These are phyloP conservation scores for Panthera uncia DNA, from an alignment of 2,113 vertebrate genomes.

Conservation along the genomic window DNA sequence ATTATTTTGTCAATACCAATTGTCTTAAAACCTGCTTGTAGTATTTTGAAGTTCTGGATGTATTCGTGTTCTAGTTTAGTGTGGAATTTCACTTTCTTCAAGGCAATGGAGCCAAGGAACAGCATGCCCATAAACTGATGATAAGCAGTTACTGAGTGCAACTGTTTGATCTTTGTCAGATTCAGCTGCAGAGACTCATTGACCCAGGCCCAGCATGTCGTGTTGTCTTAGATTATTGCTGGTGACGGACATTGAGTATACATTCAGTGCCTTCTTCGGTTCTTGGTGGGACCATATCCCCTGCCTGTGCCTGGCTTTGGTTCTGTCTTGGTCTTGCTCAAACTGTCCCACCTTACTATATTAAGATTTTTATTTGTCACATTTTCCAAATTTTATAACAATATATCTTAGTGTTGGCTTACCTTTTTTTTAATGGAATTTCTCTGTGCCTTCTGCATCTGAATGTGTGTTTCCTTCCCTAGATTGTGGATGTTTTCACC, in stretches of 20 bases:
- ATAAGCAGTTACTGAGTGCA: slow-evolving; percentile 91
- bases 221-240: slow-evolving; percentile 82
- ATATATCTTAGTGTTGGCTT: too few relatives aligned
- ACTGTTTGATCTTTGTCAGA: slow-evolving; percentile 88
- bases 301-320: neutral
- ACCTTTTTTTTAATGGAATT: too few relatives aligned
- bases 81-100: too few relatives aligned
- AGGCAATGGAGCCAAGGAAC: neutral
- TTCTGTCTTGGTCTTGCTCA: neutral
- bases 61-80: too few relatives aligned
- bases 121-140: slow-evolving; percentile 97
- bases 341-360: neutral
- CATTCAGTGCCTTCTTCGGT: slow-evolving; percentile 86
- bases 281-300: neutral
- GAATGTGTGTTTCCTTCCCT: too few relatives aligned
- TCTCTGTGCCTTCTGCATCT: too few relatives aligned
- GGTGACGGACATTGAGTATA: slow-evolving; percentile 81
- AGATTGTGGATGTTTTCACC: too few relatives aligned
- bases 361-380: too few relatives aligned
- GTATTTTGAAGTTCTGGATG: too few relatives aligned
- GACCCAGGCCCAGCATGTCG: slow-evolving; percentile 78
- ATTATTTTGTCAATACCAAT: too few relatives aligned
- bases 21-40: too few relatives aligned
- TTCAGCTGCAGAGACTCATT: slow-evolving; percentile 89
- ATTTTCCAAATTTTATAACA: too few relatives aligned